Percentiles rank a stretch among this genome's conserved stretches.
Conservation (phyloP, 2,888 invertebrate species). For the Herminia tarsipennalis region DNA sequence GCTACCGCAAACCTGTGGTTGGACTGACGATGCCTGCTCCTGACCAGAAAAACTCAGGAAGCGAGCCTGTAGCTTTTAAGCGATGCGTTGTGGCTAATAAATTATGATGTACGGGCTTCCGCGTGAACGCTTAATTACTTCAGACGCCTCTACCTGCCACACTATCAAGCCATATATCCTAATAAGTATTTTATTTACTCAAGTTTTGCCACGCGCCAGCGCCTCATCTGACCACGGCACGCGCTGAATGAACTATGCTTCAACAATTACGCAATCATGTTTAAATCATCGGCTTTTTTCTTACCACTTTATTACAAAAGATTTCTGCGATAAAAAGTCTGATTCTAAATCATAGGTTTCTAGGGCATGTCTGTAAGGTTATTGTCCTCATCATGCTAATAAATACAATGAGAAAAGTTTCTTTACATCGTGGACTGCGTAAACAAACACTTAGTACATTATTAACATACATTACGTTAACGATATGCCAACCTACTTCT, state of each 20-base stretch:
- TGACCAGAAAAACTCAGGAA: slow-evolving; percentile 77
- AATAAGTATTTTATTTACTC: slow-evolving; percentile 31
- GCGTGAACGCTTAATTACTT: slow-evolving; percentile 69
- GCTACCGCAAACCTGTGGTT: slow-evolving; percentile 52
- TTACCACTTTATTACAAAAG: too few species aligned
- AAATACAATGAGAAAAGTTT: not conserved
- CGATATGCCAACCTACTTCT: too few species aligned
- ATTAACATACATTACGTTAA: too few species aligned
- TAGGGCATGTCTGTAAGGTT: not conserved
- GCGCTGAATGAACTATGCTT: slow-evolving; percentile 42
- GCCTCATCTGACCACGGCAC: slow-evolving; percentile 51
- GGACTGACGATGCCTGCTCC: slow-evolving; percentile 39
- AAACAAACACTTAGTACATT: too few species aligned
- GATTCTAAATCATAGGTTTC: not conserved
- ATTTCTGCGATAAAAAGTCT: too few species aligned
- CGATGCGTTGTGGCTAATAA: slow-evolving; percentile 76
- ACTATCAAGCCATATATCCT: slow-evolving; percentile 22
- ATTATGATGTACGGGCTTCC: slow-evolving; percentile 75
- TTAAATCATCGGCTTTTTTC: slow-evolving; percentile 14
- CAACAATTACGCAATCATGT: slow-evolving; percentile 9
- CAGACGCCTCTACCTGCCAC: slow-evolving; percentile 33
- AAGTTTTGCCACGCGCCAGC: slow-evolving; percentile 28
- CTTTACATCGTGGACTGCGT: too few species aligned
- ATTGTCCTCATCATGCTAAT: not conserved
- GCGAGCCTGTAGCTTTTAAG: slow-evolving; percentile 53